A percentile compares a stretch with the other conserved stretches of the same genome.
Conservation (phyloP, 2,888 invertebrate species). For the Amblyjoppa fuscipennis region DNA sequence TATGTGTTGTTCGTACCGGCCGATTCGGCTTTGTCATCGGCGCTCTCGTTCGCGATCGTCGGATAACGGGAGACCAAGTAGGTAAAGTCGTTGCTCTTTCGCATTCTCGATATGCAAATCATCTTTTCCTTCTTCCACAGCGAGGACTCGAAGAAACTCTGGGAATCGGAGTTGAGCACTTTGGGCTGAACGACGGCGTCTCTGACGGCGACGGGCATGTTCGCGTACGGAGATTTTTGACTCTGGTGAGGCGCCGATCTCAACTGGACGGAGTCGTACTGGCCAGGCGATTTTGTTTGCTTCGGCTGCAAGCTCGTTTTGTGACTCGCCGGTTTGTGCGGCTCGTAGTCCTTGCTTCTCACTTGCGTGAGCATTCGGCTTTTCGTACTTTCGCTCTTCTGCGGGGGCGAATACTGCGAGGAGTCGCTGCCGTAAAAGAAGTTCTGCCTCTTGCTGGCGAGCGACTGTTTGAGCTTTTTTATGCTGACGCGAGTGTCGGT, state of each 20-base stretch:
- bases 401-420: conserved; percentile 49
- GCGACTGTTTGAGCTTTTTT: conserved; percentile 73
- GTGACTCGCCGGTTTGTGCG: conserved; percentile 81
- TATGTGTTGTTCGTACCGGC: conserved; percentile 68
- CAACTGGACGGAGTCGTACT: conserved; percentile 68
- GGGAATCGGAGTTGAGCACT: conserved; percentile 72
- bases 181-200: conserved; percentile 73
- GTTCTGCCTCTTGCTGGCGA: conserved; percentile 75
- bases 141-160: conserved; percentile 78
- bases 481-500: conserved; percentile 72
- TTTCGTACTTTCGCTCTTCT: conserved; percentile 62
- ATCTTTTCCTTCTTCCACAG: conserved; percentile 79
- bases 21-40: conserved; percentile 43
- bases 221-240: conserved; percentile 67
- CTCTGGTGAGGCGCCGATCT: conserved; percentile 53
- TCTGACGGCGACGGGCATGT: conserved; percentile 71
- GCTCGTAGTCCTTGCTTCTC: conserved; percentile 74
- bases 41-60: not conserved
- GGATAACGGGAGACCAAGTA: conserved; percentile 15
- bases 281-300: conserved; percentile 72
- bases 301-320: conserved; percentile 77
- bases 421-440: conserved; percentile 76
- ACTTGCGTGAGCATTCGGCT: conserved; percentile 63
- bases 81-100: conserved; percentile 59
- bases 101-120: conserved; percentile 80